Evolutionary conservation across 1,140 invertebrate genomes (phyloP), one percentile per base, ranked within the genome.

Genomic region (Microplitis mediator): DNA sequence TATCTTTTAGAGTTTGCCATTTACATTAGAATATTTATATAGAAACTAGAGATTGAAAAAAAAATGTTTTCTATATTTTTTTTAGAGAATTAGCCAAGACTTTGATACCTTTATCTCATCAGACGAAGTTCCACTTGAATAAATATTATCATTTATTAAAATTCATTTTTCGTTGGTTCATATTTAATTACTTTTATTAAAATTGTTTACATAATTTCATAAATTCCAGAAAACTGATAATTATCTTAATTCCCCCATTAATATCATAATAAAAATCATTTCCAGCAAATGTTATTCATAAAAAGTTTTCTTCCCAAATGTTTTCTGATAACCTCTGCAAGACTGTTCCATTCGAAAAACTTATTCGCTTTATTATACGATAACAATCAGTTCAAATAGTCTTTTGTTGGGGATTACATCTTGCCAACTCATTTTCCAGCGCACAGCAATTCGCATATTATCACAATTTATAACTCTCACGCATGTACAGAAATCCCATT

Each of bases 301-400:
- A 9, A 32, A 72, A 66, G 32, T 72, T 72, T 66, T 3, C 16
- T 52, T 52, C 23, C 13, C 45, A 50, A 67, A 67, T 67, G 64
- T 67, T 23, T 52, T 52, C 51, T n/a, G 63, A 72, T 72, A 72
- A 67, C 71, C 39, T 23, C 23, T 14, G 14, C 54, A 56, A 58
- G 64, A 14, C 34, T 61, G 9, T 60, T 39, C 64, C 13, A 58
- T 67, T 58, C 11, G n/a, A 61, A 56, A 69, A 61, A 69, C 36
- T 69, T 62, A n/a, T 35, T 14, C 36, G 61, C 34, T 58, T 34
- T 54, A 58, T 68, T 67, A 72, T 72, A 54, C 64, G 71, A 72
- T 72, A 72, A 72, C 71, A 72, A 72, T 72, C 71, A 35, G 64
- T 67, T 67, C 31, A 54, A 56, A 72, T 39, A 61, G 52, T 51